Conservation (phyloP, 2,797 vertebrate genomes). For the Garrulus glandarius region DNA sequence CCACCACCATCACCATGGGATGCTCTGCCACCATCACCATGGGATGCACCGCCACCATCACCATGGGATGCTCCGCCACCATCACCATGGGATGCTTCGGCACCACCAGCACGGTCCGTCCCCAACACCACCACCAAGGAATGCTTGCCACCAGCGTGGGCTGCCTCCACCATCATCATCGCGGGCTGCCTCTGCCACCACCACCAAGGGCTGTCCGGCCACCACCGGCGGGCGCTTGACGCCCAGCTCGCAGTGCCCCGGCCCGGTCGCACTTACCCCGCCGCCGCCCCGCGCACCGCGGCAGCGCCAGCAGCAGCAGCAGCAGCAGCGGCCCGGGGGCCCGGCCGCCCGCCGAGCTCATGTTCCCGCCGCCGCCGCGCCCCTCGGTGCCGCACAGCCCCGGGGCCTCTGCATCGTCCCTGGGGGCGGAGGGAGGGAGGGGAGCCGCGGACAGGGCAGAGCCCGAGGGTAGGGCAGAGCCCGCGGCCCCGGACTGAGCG, state of each 20-base stretch:
- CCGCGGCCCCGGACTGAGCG: not conserved
- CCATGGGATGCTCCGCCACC: no score
- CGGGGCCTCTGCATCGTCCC: not conserved
- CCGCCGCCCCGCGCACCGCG: not conserved
- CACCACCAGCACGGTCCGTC: not conserved
- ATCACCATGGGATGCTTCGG: not conserved
- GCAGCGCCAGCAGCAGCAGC: not conserved
- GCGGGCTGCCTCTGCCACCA: not conserved
- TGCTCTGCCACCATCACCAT: not conserved
- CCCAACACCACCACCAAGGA: not conserved
- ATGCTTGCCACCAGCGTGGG: not conserved
- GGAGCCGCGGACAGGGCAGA: not conserved
- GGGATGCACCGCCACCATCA: not conserved
- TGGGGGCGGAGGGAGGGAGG: not conserved
- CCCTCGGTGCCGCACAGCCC: not conserved
- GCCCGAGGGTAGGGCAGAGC: not conserved
- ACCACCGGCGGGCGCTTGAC: fast-evolving
- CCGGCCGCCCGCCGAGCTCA: not conserved
- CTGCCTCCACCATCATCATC: not conserved
- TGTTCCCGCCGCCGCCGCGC: not conserved
- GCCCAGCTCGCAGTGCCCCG: fast-evolving
- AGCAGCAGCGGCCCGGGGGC: not conserved
- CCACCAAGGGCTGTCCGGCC: not conserved
- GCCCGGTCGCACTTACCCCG: not conserved
- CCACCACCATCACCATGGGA: no score